Evolutionary conservation across 2,113 vertebrate species (phyloP), one percentile per base, ranked within the genome.

Genomic region (Pterocles gutturalis): DNA sequence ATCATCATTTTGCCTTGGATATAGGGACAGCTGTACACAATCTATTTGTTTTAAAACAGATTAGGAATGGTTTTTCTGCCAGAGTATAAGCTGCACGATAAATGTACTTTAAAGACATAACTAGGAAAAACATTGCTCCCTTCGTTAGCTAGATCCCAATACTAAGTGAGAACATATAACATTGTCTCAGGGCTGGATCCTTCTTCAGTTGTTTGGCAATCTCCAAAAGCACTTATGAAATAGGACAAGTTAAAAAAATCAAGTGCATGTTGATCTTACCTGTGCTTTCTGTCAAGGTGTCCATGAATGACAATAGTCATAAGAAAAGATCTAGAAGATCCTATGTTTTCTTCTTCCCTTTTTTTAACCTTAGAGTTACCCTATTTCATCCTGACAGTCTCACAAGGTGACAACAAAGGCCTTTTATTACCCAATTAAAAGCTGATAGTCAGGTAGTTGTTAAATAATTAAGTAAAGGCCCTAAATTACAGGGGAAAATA

Each of bases 11-110:
- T 98, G 96, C 94, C 96, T 96, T 95, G 93, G 96, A 97, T 98
- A 93, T 89, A 96, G 94, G 81, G 98, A 98, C 98, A 98, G 98
- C 98, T 98, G 98, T 98, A 98, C 97, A 98, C 98, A 98, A 98
- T 98, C 98, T 98, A 98, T 98, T 99, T 99, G 98, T 98, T 98
- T 98, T 98, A 97, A 98, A 98, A 97, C 98, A 98, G 98, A 98
- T 98, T 98, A 98, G 69, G 95, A 96, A 95, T 96, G 95, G 76
- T 94, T 98, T 96, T 86, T 93, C 94, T 98, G 97, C 97, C 97
- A 98, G 97, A 95, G 93, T 80, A 97, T 96, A 98, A 97, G 87
- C 90, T 96, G 88, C 94, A 95, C 36, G 85, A 95, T 90, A 96
- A 85, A 53, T 93, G 89, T 92, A 69, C 96, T 98, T 97, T 96